Percentiles rank a stretch among this genome's conserved stretches.
Evolutionary conservation across 2,113 vertebrate species (phyloP).

Genomic region (Notiomystis cincta): DNA sequence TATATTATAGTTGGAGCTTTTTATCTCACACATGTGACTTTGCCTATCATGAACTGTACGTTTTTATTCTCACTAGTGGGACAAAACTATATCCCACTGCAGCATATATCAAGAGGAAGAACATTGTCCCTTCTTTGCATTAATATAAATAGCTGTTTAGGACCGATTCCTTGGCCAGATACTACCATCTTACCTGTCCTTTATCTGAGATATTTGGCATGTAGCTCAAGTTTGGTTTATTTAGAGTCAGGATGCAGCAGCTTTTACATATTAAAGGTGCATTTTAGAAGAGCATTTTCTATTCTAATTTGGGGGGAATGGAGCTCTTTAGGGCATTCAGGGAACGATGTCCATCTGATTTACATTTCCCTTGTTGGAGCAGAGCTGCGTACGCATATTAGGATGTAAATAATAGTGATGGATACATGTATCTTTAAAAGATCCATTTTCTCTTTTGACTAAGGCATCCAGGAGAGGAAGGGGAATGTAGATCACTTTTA

Average conservation of each 20-base stretch:
- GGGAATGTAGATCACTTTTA: conserved; percentile 59
- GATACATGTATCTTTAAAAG: conserved; percentile 78
- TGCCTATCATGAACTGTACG: conserved; percentile 77
- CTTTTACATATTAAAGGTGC: conserved; percentile 83
- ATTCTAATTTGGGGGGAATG: conserved; percentile 77
- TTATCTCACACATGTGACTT: conserved; percentile 80
- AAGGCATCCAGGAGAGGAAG: conserved; percentile 34
- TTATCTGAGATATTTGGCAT: conserved; percentile 78
- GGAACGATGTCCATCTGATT: conserved; percentile 75
- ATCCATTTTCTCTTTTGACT: conserved; percentile 73
- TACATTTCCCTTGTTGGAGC: conserved; percentile 74
- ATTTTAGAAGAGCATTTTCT: conserved; percentile 80
- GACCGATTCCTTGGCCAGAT: conserved; percentile 75
- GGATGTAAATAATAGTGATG: conserved; percentile 80
- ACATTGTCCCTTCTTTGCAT: conserved; percentile 83
- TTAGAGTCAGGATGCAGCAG: conserved; percentile 71
- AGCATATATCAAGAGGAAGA: conserved; percentile 83
- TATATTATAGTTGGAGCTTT: conserved; percentile 78
- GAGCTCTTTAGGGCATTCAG: conserved; percentile 75
- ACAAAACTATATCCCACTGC: conserved; percentile 77
- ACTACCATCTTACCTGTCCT: conserved; percentile 76
- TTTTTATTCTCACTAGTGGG: conserved; percentile 83
- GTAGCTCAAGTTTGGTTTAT: conserved; percentile 78
- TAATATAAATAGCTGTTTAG: conserved; percentile 90
- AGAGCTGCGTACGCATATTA: conserved; percentile 64